Percentiles rank a stretch among this genome's conserved stretches.
phyloP scores from a whole-genome alignment of 2,797 vertebrate genomes.

The Ispidina lecontei region DNA sequence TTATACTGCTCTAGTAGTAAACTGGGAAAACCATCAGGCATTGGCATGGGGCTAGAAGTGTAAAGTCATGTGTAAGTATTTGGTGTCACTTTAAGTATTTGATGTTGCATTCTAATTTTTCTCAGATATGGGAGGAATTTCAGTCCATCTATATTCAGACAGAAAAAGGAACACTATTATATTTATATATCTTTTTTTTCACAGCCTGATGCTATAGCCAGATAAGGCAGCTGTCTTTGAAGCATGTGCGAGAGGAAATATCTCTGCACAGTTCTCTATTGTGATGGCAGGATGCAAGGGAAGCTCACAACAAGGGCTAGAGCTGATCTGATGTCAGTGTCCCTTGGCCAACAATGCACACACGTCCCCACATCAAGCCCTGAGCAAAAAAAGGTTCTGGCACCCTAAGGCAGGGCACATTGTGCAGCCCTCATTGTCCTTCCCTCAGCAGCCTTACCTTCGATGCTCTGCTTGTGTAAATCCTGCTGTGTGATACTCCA shows the following conservation, averaged over 20 bases:
- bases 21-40: background rate
- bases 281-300: constrained; percentile 42
- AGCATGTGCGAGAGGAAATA: background rate
- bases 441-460: background rate
- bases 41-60: background rate
- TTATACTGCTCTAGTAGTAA: background rate
- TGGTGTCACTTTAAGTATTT: background rate
- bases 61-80: background rate
- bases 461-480: background rate
- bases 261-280: rapidly evolving
- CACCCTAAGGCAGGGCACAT: background rate
- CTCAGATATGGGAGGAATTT: background rate
- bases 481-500: background rate
- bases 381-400: background rate
- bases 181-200: background rate
- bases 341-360: background rate
- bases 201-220: background rate
- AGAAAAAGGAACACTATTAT: background rate
- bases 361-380: background rate
- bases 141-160: background rate
- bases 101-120: background rate
- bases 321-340: background rate
- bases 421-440: background rate
- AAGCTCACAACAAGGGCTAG: rapidly evolving
- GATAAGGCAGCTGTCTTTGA: constrained; percentile 22